A percentile compares a stretch with the other conserved stretches of the same genome.
phyloP scores from a whole-genome alignment of 2,113 vertebrate species.

The Pavo muticus region DNA sequence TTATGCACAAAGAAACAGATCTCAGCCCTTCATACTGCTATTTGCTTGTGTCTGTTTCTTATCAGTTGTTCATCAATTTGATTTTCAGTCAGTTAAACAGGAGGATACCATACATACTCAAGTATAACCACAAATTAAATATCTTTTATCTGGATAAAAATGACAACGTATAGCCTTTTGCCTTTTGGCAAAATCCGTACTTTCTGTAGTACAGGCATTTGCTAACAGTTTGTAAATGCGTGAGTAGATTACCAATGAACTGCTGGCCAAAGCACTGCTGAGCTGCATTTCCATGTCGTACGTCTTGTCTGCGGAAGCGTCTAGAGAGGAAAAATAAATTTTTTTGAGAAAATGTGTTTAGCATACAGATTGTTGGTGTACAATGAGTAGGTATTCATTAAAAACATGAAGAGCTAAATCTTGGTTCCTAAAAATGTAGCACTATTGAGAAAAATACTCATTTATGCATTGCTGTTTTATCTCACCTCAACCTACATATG shows the following conservation, averaged over 20 bases:
- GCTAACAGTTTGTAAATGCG: neutral
- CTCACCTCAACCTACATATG: neutral
- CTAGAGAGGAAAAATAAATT: conserved; percentile 66
- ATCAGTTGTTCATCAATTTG: neutral
- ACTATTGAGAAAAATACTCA: neutral
- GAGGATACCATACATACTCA: neutral
- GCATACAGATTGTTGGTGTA: neutral
- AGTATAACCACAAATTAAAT: neutral
- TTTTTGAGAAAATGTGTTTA: neutral
- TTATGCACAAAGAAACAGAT: neutral
- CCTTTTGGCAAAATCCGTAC: neutral
- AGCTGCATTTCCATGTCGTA: conserved; percentile 94
- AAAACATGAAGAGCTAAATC: neutral
- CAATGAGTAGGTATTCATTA: neutral
- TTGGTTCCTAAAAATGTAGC: neutral
- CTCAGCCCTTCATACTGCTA: neutral
- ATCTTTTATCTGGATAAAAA: neutral
- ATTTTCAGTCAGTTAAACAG: neutral
- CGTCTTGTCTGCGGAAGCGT: conserved; percentile 94
- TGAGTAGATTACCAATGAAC: conserved; percentile 84
- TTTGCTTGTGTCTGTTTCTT: neutral
- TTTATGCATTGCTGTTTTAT: neutral
- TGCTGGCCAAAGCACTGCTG: conserved; percentile 96
- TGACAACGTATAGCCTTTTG: neutral
- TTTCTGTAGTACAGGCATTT: neutral